These are phyloP conservation scores for Bombus affinis DNA, from an alignment of 1,140 invertebrate species.

Conservation along the genomic window DNA sequence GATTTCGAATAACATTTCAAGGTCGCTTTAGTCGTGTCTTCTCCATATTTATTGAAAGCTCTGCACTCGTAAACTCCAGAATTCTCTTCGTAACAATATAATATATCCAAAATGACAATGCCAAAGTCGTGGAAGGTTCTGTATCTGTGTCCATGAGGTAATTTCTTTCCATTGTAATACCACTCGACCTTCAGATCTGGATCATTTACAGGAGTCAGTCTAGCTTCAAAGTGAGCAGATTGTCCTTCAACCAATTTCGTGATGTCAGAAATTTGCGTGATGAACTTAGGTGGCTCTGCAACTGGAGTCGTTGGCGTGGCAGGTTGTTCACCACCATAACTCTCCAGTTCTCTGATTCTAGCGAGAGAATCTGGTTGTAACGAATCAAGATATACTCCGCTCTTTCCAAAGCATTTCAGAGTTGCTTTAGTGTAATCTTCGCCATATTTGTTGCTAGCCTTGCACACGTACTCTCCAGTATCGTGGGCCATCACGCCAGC, in stretches of 20 bases:
- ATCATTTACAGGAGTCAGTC: conserved; percentile 94
- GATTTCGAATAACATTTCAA: conserved; percentile 94
- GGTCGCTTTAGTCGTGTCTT: conserved; percentile 92
- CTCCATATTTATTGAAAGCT: conserved; percentile 95
- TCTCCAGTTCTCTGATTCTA: conserved; percentile 94
- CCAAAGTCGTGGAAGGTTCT: conserved; percentile 98
- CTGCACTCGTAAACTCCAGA: conserved; percentile 96
- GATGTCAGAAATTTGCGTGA: conserved; percentile 92
- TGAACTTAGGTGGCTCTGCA: conserved; percentile 93
- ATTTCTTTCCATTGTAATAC: conserved; percentile 96
- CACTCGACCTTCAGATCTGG: conserved; percentile 97
- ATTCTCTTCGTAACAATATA: conserved; percentile 98
- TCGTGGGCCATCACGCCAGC: conserved; percentile 97
- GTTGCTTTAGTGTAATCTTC: conserved; percentile 93
- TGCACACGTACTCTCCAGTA: conserved; percentile 95
- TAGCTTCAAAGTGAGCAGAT: conserved; percentile 96
- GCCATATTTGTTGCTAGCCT: conserved; percentile 94
- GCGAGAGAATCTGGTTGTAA: conserved; percentile 97
- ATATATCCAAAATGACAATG: conserved; percentile 97
- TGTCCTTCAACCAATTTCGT: conserved; percentile 94
- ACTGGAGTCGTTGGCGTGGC: conserved; percentile 86
- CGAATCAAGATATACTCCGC: conserved; percentile 95
- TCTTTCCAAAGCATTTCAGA: conserved; percentile 91
- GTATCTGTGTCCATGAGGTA: conserved; percentile 96
- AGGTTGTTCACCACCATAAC: conserved; percentile 85